Evolutionary conservation across 2,113 vertebrate genomes (phyloP).

Genomic region (Telmatochromis brachygnathus): DNA sequence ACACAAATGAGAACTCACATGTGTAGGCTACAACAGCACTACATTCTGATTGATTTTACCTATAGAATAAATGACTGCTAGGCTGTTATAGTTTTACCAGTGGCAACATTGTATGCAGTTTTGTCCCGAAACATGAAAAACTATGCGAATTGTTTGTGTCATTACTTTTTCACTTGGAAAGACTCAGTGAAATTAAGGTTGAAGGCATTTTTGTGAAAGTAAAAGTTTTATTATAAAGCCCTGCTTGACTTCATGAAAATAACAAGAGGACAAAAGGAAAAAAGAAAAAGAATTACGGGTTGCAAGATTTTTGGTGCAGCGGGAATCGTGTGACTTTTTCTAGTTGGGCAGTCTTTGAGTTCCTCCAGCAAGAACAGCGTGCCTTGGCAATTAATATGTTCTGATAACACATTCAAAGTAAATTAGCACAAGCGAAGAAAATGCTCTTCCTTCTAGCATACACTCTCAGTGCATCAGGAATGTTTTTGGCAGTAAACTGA

Average conservation of each 20-base stretch:
- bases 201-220: neutral
- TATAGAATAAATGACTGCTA: neutral
- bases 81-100: neutral
- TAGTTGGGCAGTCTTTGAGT: neutral
- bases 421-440: neutral
- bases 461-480: neutral
- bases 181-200: neutral
- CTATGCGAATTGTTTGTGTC: accelerated
- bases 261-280: neutral
- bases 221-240: neutral
- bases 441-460: neutral
- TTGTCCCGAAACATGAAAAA: neutral
- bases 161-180: neutral
- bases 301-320: neutral
- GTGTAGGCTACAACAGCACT: neutral
- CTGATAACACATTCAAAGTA: neutral
- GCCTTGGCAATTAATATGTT: neutral
- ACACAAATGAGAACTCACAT: neutral
- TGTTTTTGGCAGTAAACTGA: neutral
- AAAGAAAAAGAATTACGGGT: neutral
- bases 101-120: neutral
- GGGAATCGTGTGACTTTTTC: neutral
- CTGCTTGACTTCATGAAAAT: neutral
- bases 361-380: neutral
- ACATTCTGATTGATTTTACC: neutral